phyloP scores from a whole-genome alignment of 2,113 vertebrate genomes.

The Carettochelys insculpta region DNA sequence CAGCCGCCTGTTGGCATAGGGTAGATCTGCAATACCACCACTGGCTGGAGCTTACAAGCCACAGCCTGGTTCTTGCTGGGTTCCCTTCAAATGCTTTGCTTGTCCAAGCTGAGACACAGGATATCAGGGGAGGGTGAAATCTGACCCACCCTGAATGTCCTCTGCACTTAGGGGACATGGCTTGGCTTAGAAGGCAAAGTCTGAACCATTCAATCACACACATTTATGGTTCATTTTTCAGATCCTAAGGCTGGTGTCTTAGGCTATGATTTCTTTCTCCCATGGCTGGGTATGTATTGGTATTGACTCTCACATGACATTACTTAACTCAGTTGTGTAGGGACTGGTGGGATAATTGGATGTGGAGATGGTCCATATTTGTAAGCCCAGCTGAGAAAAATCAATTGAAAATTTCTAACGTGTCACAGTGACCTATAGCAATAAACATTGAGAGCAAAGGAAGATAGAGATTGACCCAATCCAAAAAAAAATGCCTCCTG shows the following conservation, averaged over 20 bases:
- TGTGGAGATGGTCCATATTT: not conserved
- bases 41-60: not conserved
- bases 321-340: not conserved
- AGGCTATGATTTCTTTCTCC: conserved; percentile 65
- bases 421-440: not conserved
- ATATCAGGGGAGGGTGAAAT: not conserved
- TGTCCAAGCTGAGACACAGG: not conserved
- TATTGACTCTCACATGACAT: not conserved
- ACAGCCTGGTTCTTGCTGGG: not conserved
- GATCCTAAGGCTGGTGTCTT: conserved; percentile 73
- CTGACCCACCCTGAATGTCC: no score
- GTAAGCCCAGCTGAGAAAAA: not conserved
- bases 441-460: not conserved
- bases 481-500: not conserved
- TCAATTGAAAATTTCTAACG: not conserved
- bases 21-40: not conserved
- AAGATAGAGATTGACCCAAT: not conserved
- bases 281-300: conserved; percentile 81
- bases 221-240: conserved; percentile 43
- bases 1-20: no score
- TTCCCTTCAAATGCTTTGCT: not conserved
- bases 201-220: not conserved
- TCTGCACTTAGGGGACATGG: not conserved
- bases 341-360: not conserved
- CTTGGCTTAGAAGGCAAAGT: not conserved